These are phyloP conservation scores for Meleagris gallopavo DNA, from an alignment of 2,113 vertebrate genomes.

Conservation along the genomic window DNA sequence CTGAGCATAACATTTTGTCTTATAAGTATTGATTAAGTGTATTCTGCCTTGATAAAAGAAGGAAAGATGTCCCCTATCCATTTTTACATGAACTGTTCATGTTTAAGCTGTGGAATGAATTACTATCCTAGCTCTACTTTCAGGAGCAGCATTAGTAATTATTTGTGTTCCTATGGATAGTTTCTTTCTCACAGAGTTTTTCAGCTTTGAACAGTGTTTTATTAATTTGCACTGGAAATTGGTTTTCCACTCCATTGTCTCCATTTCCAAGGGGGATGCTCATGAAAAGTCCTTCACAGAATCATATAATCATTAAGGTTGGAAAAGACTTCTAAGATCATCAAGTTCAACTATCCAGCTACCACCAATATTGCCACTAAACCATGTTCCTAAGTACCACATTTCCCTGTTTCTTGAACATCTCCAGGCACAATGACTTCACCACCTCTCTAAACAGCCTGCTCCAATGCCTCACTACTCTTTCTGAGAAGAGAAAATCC, in stretches of 20 bases:
- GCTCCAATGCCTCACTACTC: too few species aligned
- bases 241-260: not conserved
- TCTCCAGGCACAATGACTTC: too few species aligned
- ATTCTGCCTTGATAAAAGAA: not conserved
- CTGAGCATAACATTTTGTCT: not conserved
- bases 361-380: too few species aligned
- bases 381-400: too few species aligned
- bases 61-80: not conserved
- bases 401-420: too few species aligned
- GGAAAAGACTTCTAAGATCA: too few species aligned
- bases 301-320: too few species aligned
- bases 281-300: not conserved
- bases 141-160: not conserved
- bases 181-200: not conserved
- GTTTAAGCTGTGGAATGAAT: not conserved
- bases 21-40: not conserved
- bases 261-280: not conserved
- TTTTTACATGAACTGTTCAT: not conserved
- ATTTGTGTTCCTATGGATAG: not conserved
- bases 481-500: too few species aligned
- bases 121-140: not conserved
- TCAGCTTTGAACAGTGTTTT: not conserved
- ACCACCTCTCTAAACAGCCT: too few species aligned
- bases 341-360: too few species aligned
- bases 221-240: not conserved